Evolutionary conservation across 2,888 invertebrate genomes (phyloP).

Genomic region (Choreutis nemorana): DNA sequence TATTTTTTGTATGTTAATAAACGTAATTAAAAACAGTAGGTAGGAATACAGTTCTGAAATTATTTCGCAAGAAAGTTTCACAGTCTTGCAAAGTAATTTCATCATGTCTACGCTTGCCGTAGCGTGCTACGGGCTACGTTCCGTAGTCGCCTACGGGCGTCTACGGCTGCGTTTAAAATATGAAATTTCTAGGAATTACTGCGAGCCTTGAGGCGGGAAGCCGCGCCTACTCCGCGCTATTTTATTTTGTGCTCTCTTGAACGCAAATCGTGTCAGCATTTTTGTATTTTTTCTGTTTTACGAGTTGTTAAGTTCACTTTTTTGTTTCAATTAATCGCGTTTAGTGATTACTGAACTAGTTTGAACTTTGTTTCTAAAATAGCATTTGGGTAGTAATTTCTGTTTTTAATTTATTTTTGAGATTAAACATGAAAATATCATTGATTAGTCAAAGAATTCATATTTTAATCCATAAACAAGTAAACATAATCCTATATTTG

Average conservation of each 20-base stretch:
- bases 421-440: no score
- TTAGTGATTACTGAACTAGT: no score
- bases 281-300: conserved; percentile 33
- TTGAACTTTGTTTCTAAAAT: no score
- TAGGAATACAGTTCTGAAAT: no score
- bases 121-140: conserved; percentile 37
- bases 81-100: neutral
- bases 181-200: conserved; percentile 58
- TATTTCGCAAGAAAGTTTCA: neutral
- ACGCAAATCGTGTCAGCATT: conserved; percentile 36
- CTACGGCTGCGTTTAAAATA: conserved; percentile 47
- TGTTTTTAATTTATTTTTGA: no score
- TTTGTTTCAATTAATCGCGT: no score
- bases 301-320: conserved; percentile 32
- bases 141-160: conserved; percentile 44
- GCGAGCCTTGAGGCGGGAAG: conserved; percentile 39
- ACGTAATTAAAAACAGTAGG: neutral
- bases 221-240: conserved; percentile 57
- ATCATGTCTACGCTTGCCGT: conserved; percentile 28
- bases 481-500: no score
- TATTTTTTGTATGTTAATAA: neutral
- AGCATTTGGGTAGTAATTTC: no score
- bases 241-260: conserved; percentile 62
- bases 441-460: no score
- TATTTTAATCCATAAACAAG: no score